Evolutionary conservation across 2,113 vertebrate species (phyloP).

Genomic region (Sorex fumeus): DNA sequence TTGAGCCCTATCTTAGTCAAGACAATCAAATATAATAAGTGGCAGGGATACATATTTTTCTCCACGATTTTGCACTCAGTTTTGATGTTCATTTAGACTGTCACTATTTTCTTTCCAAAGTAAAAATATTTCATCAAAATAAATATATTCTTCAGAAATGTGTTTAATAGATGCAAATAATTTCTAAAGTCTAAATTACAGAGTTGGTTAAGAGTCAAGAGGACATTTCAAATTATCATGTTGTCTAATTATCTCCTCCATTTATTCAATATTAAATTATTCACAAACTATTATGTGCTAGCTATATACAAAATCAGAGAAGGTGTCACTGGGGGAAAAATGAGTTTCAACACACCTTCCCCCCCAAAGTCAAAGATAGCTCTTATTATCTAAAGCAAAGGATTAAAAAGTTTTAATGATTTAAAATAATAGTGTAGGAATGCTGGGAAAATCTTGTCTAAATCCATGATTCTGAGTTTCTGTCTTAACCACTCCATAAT

Average conservation of each 20-base stretch:
- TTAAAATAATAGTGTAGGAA: not conserved
- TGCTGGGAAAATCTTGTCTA: not conserved
- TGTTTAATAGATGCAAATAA: conserved; percentile 38
- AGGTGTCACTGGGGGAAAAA: not conserved
- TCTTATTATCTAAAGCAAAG: conserved; percentile 5
- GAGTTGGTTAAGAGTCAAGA: conserved; percentile 25
- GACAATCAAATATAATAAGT: conserved; percentile 22
- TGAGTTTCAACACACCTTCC: not conserved
- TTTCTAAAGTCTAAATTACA: conserved; percentile 41
- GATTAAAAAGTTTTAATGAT: not conserved
- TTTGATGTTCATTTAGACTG: conserved; percentile 64
- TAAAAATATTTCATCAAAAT: conserved; percentile 9
- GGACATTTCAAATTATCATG: conserved; percentile 41
- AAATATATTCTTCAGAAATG: conserved; percentile 48
- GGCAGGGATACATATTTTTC: conserved; percentile 2
- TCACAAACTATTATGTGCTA: conserved; percentile 30
- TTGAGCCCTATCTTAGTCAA: not conserved
- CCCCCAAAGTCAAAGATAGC: not conserved
- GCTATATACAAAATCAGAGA: conserved; percentile 16
- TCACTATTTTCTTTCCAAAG: conserved; percentile 12
- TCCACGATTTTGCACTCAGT: not conserved
- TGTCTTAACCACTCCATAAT: not conserved
- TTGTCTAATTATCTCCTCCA: conserved; percentile 1
- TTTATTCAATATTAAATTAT: conserved; percentile 7
- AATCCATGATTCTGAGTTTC: not conserved